Evolutionary conservation across 2,797 vertebrate species (phyloP).

Genomic region (Chrysocyon brachyurus): DNA sequence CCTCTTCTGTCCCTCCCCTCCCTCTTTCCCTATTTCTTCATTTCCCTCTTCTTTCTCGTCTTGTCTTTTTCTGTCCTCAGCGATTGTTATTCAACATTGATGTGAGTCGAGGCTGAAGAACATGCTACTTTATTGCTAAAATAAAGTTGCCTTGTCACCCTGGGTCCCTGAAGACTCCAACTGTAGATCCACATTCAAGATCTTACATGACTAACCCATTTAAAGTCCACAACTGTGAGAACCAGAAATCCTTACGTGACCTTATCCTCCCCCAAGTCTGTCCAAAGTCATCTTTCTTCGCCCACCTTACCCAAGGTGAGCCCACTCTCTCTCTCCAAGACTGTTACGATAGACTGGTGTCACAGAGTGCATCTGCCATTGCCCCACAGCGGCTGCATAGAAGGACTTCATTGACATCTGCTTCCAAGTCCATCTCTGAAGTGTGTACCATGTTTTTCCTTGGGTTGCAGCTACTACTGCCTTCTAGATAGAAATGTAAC

Average conservation of each 20-base stretch:
- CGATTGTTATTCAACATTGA: not conserved
- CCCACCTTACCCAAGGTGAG: not conserved
- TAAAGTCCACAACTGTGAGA: not conserved
- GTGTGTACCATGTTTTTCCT: not conserved
- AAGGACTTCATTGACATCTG: not conserved
- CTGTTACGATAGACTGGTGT: too few relatives aligned
- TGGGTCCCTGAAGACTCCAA: not conserved
- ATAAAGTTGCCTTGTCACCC: not conserved
- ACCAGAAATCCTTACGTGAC: not conserved
- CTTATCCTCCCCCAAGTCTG: not conserved
- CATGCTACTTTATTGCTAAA: not conserved
- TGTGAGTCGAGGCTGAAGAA: not conserved
- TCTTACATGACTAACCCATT: not conserved
- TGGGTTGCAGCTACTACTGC: not conserved
- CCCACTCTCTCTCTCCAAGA: not conserved
- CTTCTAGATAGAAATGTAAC: not conserved
- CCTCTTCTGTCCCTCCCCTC: not conserved
- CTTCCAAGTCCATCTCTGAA: not conserved
- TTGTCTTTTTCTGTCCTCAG: not conserved
- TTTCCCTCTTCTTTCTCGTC: not conserved
- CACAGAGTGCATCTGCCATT: rapidly evolving
- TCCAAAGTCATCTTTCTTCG: not conserved
- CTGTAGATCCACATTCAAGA: not conserved
- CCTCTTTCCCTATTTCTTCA: not conserved
- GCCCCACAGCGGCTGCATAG: not conserved